Evolutionary conservation across 2,113 vertebrate genomes (phyloP), one percentile per base, ranked within the genome.

Genomic region (Zosterops japonicus): DNA sequence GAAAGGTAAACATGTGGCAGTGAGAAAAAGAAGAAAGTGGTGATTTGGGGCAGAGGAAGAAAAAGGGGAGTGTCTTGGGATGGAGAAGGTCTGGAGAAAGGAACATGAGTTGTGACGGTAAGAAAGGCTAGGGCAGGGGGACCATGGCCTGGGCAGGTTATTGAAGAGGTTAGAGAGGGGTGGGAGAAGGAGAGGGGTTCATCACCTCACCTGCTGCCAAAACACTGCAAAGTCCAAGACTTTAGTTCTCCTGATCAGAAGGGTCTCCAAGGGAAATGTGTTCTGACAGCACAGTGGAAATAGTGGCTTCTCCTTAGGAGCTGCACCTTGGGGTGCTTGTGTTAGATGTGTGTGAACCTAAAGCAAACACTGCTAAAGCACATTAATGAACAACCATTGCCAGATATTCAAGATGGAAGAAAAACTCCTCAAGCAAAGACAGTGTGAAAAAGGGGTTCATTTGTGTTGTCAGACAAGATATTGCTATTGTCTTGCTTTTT

Each of bases 241-340:
- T 47, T 17, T 41, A 35, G 10, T 9, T 57, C n/a, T 74, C 29
- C 60, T 17, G 2, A 9, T 18, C 41, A 55, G 28, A 29, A 22
- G 25, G 4, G 5, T 14, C 12, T 41, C 41, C 9, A 7, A 59
- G 13, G 11, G 27, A 23, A 41, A 42, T 0, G 0, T 55, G 46
- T 41, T 87, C 81, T 75, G 77, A 70, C 90, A 55, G 59, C 29
- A 46, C 3, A 6, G 27, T 23, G 74, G 39, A 87, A 92, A 70
- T 24, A 22, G 21, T 47, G 50, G 6, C 7, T 69, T 10, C 56
- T 84, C 71, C 61, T 75, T 27, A 50, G 74, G 76, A 67, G 27
- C 15, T 83, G 17, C 72, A 6, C 27, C 22, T 70, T 63, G 31
- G 0, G 0, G 11, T 60, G 49, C 25, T 84, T 65, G 21, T 19